Evolutionary conservation across 2,797 vertebrate genomes (phyloP), one percentile per base, ranked within the genome.

Genomic region (Sitta carolinensis): DNA sequence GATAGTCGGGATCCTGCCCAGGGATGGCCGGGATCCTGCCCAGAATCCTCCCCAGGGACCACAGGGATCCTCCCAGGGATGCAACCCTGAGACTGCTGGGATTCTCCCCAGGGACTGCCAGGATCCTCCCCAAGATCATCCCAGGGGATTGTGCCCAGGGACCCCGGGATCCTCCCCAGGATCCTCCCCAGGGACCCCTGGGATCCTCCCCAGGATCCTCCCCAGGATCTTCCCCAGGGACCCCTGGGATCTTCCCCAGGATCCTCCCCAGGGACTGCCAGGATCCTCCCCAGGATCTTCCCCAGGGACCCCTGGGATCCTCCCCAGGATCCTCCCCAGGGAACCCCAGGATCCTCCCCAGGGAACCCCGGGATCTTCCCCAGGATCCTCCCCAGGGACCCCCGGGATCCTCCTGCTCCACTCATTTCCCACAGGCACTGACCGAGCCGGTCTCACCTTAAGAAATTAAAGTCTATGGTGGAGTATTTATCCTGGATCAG

Each of bases 401-500:
- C 2, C 32, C 8, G 1, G 38, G 40, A 27, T 7, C 40, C 51
- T 54, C 57, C 47, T 5, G 26, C 58, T 77, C 22, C 3, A 1
- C 8, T 3, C 29, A 0, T 19, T 47, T 16, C 57, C 55, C 70
- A 3, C 12, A 6, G 40, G 70, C 6, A 84, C 17, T 26, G 17
- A 1, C 5, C 5, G 1, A 3, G 16, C 9, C 0, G 27, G 7
- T 27, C 87, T 98, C 98, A 99, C 99, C 99, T 98, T 36, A 99
- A 98, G 97, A 99, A 99, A 97, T 99, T 98, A 92, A 99, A 99
- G 95, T 99, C 98, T 69, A 99, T 99, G 96, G 98, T 97, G 75
- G 99, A 99, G 97, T 99, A 99, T 97, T 99, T 99, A 87, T 98
- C 98, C 97, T 99, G 99, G 97, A 99, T 99, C 68, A 99, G 98